phyloP scores from a whole-genome alignment of 2,113 vertebrate genomes.

The Thalassarche chlororhynchos region DNA sequence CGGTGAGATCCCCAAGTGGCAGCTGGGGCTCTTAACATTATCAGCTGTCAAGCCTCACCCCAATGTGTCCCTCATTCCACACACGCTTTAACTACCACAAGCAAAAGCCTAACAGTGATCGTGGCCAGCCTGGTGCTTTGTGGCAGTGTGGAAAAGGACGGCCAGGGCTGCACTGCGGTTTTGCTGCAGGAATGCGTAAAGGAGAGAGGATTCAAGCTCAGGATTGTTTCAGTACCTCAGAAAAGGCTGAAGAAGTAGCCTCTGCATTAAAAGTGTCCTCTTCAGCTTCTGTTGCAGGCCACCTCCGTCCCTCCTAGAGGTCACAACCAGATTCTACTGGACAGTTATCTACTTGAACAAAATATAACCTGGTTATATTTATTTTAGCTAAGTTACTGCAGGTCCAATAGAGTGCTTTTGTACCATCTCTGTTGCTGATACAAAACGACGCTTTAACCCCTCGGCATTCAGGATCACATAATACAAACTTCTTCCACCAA shows the following conservation, averaged over 20 bases:
- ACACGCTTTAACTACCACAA: neutral
- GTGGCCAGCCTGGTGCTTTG: no score
- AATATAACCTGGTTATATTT: neutral
- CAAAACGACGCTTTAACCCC: neutral
- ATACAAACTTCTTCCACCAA: neutral
- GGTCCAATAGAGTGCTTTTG: neutral
- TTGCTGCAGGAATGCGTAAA: rapidly evolving
- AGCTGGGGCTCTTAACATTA: neutral
- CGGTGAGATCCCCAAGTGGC: neutral
- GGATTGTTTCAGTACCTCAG: neutral
- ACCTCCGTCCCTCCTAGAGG: neutral
- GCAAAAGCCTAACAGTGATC: neutral
- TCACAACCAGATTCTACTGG: neutral
- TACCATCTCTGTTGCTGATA: neutral
- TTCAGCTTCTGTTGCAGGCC: neutral
- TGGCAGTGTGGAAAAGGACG: rapidly evolving
- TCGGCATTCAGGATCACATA: neutral
- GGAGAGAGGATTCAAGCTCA: neutral
- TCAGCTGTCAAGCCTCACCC: neutral
- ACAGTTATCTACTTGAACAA: neutral
- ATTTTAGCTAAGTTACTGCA: neutral
- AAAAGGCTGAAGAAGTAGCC: neutral
- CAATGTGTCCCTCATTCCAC: neutral
- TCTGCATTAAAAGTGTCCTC: neutral
- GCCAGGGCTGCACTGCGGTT: neutral